Evolutionary conservation across 2,797 vertebrate species (phyloP), one percentile per base, ranked within the genome.

Genomic region (Lepus townsendii): DNA sequence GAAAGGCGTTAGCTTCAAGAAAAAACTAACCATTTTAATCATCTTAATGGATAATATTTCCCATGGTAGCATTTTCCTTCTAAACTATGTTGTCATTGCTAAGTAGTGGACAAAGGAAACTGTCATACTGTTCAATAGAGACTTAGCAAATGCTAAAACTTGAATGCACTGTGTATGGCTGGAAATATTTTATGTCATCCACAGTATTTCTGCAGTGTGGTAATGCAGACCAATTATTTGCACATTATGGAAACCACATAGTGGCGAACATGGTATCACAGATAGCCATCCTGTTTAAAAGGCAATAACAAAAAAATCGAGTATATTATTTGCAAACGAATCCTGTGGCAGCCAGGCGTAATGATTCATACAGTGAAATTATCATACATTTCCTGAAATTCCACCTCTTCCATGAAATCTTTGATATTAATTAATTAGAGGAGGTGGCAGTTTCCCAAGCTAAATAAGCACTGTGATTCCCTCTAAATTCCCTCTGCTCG

Each of bases 361-460:
- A 26, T 96, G 87, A 97, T 68, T 97, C 96, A 95, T 79, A 57
- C 19, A 52, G n/a, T 90, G 73, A 88, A 93, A 88, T 91, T 83
- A 83, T 83, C 52, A 91, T 94, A 76, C 71, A 85, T 78, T 96
- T 96, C 93, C 94, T 95, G 90, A 95, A 94, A 93, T 90, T 42
- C 65, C 30, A 57, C 66, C 54, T 76, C 76, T 94, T 96, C 79
- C 82, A 83, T 93, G 84, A 94, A 95, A 90, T 94, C 69, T 47
- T 80, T 76, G 77, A 14, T 78, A 90, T 87, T 93, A 83, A 93
- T 73, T 83, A 72, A 91, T 89, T 82, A 78, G 32, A 38, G 93
- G 80, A 96, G 27, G 9, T 85, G 69, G 88, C 57, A 68, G 30
- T 90, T 92, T 94, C 78, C 42, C 76, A 75, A 63, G 20, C 71